Conservation (phyloP, 2,888 invertebrate species). For the Chalcis sispes region DNA sequence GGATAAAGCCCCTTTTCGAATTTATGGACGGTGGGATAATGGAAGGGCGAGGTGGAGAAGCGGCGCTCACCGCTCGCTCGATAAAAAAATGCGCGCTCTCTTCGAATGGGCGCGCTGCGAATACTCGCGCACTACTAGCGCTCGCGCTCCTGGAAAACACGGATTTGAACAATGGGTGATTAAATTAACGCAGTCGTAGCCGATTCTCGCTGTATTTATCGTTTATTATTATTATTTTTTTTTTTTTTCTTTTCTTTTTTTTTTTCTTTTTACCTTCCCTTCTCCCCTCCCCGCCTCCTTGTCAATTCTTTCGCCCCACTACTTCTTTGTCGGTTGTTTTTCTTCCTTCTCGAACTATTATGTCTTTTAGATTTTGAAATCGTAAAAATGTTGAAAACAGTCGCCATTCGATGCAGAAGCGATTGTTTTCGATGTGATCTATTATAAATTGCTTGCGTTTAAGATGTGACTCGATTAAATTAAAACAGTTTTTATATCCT, state of each 20-base stretch:
- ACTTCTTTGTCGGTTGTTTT: conserved; percentile 1
- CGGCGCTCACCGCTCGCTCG: conserved; percentile 16
- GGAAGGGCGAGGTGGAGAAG: conserved; percentile 18
- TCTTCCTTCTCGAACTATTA: conserved; percentile 6
- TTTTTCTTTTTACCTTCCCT: conserved; percentile 19
- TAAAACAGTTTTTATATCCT: too few relatives aligned
- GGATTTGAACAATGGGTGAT: conserved; percentile 51
- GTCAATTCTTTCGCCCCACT: conserved; percentile 15
- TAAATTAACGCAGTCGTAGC: conserved; percentile 50
- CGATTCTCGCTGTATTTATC: conserved; percentile 21
- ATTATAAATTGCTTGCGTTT: too few relatives aligned
- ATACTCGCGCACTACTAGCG: too few relatives aligned
- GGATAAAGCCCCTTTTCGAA: conserved; percentile 51
- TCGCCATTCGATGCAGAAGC: conserved; percentile 18
- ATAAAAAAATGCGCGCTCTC: conserved; percentile 44
- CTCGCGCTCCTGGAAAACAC: conserved; percentile 36
- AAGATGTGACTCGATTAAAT: too few relatives aligned
- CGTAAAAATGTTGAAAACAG: conserved; percentile 37
- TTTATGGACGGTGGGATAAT: conserved; percentile 31
- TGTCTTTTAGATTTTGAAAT: conserved; percentile 19
- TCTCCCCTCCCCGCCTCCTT: background rate
- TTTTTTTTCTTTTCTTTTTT: conserved; percentile 1
- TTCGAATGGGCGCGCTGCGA: conserved; percentile 10
- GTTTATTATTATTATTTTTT: background rate
- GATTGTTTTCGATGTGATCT: conserved; percentile 12